Conservation (phyloP, 2,113 vertebrate species). For the Cavia aperea region DNA sequence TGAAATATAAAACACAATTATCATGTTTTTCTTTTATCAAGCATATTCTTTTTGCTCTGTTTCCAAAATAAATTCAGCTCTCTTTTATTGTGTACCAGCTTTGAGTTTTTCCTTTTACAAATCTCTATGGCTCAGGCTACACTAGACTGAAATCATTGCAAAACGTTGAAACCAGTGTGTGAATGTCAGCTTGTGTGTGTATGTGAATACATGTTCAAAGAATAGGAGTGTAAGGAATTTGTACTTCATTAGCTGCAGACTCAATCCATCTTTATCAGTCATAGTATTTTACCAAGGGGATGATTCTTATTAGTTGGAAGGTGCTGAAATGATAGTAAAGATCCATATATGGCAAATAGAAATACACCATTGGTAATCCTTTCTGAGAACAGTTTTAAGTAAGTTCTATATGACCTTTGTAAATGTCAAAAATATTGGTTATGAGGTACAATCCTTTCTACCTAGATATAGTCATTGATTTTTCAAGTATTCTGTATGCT, state of each 20-base stretch:
- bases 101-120: neutral
- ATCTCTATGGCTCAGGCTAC: neutral
- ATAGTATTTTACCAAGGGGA: neutral
- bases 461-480: conserved; percentile 45
- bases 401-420: conserved; percentile 52
- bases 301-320: conserved; percentile 22
- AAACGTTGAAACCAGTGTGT: neutral
- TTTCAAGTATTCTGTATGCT: conserved; percentile 59
- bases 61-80: neutral
- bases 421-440: conserved; percentile 44
- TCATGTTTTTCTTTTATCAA: neutral
- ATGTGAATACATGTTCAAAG: neutral
- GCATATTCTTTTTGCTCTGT: neutral
- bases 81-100: neutral
- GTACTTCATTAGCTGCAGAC: neutral
- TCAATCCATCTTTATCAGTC: neutral
- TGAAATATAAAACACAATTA: neutral
- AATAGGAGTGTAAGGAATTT: neutral
- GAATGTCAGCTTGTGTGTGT: neutral
- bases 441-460: conserved; percentile 39
- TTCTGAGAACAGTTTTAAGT: conserved; percentile 39
- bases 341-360: neutral
- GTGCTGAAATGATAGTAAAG: conserved; percentile 12
- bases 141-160: neutral
- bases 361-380: conserved; percentile 34